Conservation (phyloP, 2,888 invertebrate species). For the Eupithecia abbreviata region DNA sequence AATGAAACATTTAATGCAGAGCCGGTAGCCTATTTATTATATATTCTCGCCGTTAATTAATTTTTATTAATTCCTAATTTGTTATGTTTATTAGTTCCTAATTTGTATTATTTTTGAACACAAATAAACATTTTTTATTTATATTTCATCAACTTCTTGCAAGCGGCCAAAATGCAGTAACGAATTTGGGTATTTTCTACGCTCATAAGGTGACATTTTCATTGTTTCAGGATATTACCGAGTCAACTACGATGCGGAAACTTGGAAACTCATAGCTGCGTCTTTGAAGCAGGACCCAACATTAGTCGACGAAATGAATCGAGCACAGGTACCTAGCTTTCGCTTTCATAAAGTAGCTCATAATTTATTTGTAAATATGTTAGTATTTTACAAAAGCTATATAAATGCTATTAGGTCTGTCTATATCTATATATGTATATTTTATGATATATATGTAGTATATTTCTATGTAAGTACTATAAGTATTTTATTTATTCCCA, state of each 20-base stretch:
- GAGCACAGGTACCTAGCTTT: slow-evolving; percentile 67
- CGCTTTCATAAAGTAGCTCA: not conserved
- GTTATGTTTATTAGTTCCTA: too few relatives aligned
- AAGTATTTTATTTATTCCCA: too few relatives aligned
- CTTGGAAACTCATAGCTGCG: slow-evolving; percentile 81
- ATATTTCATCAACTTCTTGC: not conserved
- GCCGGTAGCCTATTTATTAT: too few relatives aligned
- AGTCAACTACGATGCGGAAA: slow-evolving; percentile 82
- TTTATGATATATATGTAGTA: too few relatives aligned
- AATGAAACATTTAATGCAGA: too few relatives aligned
- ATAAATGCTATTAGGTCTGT: too few relatives aligned
- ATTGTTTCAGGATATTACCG: slow-evolving; percentile 82
- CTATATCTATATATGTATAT: too few relatives aligned
- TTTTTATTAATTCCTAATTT: too few relatives aligned
- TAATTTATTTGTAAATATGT: not conserved
- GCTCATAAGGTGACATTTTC: not conserved
- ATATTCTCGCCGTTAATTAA: too few relatives aligned
- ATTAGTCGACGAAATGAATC: slow-evolving; percentile 76
- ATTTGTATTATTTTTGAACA: too few relatives aligned
- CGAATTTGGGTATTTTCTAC: not conserved
- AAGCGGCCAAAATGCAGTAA: not conserved
- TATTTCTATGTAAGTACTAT: too few relatives aligned
- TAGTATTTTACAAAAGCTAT: not conserved
- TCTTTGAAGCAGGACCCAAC: slow-evolving; percentile 68
- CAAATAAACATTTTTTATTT: too few relatives aligned